A percentile compares a stretch with the other conserved stretches of the same genome.
Conservation (phyloP, 2,888 invertebrate genomes). For the Tetragonula carbonaria region DNA sequence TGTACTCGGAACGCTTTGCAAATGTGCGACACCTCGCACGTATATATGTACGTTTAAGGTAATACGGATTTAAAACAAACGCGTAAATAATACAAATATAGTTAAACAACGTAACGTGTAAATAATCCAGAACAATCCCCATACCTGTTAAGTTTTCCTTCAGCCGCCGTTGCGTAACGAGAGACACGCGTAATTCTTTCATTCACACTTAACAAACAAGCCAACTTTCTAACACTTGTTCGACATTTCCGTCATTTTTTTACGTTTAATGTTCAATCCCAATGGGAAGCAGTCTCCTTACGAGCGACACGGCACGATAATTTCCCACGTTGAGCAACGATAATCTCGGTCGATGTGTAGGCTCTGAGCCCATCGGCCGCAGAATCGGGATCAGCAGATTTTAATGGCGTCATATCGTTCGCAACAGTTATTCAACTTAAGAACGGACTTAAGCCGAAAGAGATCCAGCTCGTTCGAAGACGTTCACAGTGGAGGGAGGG, state of each 20-base stretch:
- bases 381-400: constrained; percentile 60
- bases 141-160: neutral
- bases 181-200: neutral
- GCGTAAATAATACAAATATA: no score
- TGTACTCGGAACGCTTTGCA: neutral
- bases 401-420: constrained; percentile 69
- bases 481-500: constrained; percentile 39
- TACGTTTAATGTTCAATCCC: neutral
- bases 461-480: constrained; percentile 68
- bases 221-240: neutral
- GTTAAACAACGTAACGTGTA: neutral
- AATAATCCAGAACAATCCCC: neutral
- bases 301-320: neutral
- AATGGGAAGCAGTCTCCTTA: no score
- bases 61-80: neutral
- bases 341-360: constrained; percentile 40
- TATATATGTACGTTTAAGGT: neutral
- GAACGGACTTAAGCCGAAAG: constrained; percentile 66
- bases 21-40: neutral
- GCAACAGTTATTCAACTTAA: constrained; percentile 68
- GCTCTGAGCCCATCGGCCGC: constrained; percentile 31
- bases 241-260: neutral
- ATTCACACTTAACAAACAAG: neutral
- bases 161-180: neutral
- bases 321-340: constrained; percentile 24